Evolutionary conservation across 1,140 invertebrate species (phyloP).

Genomic region (Drosophila orena): DNA sequence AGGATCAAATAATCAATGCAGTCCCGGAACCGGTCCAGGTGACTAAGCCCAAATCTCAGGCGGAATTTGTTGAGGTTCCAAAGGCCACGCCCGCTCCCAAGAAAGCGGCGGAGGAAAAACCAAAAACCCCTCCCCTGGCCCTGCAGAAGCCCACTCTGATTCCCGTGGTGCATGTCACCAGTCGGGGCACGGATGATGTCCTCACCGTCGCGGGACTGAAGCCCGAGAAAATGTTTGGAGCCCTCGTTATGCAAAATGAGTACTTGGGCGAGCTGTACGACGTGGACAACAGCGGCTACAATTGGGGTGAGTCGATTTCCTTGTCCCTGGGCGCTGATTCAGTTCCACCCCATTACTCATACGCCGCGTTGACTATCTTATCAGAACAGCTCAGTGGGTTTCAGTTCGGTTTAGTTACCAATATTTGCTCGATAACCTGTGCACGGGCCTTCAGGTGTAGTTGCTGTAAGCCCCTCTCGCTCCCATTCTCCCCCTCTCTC

Average conservation of each 20-base stretch:
- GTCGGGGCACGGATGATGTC: constrained; percentile 67
- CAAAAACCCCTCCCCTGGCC: constrained; percentile 6
- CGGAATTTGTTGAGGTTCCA: constrained; percentile 19
- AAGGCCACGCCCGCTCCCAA: constrained; percentile 37
- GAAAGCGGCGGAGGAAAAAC: constrained; percentile 28
- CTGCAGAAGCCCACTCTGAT: constrained; percentile 33
- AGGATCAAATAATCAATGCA: constrained; percentile 64
- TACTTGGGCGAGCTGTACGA: constrained; percentile 78
- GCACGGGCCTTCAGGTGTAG: constrained; percentile 50
- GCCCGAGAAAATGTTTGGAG: constrained; percentile 62
- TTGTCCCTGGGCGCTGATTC: constrained; percentile 58
- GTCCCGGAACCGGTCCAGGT: constrained; percentile 46
- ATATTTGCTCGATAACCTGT: constrained; percentile 79
- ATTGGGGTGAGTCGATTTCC: constrained; percentile 75
- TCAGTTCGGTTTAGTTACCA: constrained; percentile 60
- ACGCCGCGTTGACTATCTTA: constrained; percentile 70
- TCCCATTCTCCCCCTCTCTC: constrained; percentile 6
- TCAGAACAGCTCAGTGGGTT: constrained; percentile 44
- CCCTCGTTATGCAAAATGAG: constrained; percentile 58
- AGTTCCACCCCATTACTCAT: constrained; percentile 68
- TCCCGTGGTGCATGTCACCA: constrained; percentile 52
- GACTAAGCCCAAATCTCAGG: constrained; percentile 14
- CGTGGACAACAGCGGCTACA: constrained; percentile 70
- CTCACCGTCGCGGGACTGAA: constrained; percentile 65
- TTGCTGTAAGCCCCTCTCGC: constrained; percentile 30